Percentiles rank a stretch among this genome's conserved stretches.
Evolutionary conservation across 1,140 invertebrate species (phyloP).

Genomic region (Branchinecta lindahli): DNA sequence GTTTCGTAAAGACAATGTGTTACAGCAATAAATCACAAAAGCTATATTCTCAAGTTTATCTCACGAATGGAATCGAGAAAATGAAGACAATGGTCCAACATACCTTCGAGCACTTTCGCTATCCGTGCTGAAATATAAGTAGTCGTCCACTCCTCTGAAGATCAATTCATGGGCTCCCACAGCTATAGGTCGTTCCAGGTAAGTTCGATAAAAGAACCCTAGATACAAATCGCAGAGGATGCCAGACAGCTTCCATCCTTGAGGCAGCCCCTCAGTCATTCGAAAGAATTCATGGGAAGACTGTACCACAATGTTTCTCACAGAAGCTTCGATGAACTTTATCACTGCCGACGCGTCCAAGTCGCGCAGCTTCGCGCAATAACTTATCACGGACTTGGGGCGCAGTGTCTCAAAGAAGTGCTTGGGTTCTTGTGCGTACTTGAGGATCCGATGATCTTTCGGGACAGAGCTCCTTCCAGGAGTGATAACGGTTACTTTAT

Average conservation of each 20-base stretch:
- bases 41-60: too few relatives aligned
- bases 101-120: neutral
- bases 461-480: neutral
- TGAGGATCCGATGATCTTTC: neutral
- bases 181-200: neutral
- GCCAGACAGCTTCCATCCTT: neutral
- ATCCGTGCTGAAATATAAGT: neutral
- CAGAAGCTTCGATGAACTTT: neutral
- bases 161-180: neutral
- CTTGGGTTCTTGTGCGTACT: neutral
- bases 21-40: too few relatives aligned
- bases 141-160: neutral
- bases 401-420: neutral
- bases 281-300: neutral
- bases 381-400: neutral
- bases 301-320: neutral
- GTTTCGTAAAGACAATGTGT: too few relatives aligned
- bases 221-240: neutral
- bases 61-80: too few relatives aligned
- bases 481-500: neutral
- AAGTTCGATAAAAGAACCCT: neutral
- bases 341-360: neutral
- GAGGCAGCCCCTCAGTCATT: constrained; percentile 1
- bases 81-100: neutral
- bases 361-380: neutral